These are phyloP conservation scores for Etheostoma spectabile DNA, from an alignment of 2,113 vertebrate genomes.

Conservation along the genomic window DNA sequence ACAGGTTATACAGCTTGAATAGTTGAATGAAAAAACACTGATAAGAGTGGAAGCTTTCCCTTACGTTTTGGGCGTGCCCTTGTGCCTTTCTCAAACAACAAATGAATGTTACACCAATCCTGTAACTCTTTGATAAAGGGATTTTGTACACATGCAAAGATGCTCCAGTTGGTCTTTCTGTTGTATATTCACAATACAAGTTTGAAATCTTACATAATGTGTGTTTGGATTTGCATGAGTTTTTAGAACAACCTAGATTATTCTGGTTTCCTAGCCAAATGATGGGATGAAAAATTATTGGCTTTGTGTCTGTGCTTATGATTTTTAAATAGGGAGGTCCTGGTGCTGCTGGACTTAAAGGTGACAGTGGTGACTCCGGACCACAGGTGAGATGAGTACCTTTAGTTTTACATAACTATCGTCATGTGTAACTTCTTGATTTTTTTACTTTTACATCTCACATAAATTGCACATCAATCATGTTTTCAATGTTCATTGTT, in stretches of 20 bases:
- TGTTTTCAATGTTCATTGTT: background rate
- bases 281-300: slow-evolving; percentile 5
- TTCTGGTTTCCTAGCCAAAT: background rate
- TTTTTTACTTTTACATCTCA: background rate
- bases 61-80: background rate
- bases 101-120: background rate
- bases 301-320: slow-evolving; percentile 22
- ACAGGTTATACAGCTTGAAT: background rate
- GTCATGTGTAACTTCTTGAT: background rate
- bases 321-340: slow-evolving; percentile 88
- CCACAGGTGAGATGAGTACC: slow-evolving; percentile 86
- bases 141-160: background rate
- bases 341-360: slow-evolving; percentile 92
- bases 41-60: background rate
- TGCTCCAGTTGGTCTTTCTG: background rate
- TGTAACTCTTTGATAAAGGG: background rate
- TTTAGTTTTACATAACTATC: background rate
- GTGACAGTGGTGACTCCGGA: slow-evolving; percentile 93
- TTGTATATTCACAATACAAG: slow-evolving; percentile 2
- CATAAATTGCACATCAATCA: background rate
- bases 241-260: slow-evolving; percentile 3
- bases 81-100: background rate
- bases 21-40: background rate
- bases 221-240: slow-evolving; percentile 26
- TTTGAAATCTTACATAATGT: slow-evolving; percentile 6